These are phyloP conservation scores for Lapara coniferarum DNA, from an alignment of 2,888 invertebrate species.

Conservation along the genomic window DNA sequence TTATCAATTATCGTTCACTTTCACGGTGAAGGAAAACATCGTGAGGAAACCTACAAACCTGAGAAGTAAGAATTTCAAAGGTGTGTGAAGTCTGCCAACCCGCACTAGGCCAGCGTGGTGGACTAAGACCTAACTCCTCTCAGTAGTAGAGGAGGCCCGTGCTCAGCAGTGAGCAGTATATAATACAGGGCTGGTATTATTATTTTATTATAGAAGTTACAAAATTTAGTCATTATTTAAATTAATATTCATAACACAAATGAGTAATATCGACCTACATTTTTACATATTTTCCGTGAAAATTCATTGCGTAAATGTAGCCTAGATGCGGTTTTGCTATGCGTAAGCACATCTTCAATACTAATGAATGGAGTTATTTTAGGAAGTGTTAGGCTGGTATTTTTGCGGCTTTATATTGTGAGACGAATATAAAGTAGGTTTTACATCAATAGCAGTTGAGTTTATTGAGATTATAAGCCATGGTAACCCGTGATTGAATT, in stretches of 20 bases:
- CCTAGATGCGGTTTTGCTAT: slow-evolving; percentile 33
- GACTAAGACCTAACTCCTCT: no score
- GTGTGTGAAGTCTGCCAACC: no score
- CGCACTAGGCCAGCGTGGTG: no score
- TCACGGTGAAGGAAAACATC: no score
- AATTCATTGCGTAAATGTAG: slow-evolving; percentile 43
- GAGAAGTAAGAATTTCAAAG: no score
- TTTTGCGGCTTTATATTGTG: slow-evolving; percentile 7
- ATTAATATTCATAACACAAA: slow-evolving; percentile 10
- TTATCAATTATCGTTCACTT: no score
- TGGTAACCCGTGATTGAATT: no score
- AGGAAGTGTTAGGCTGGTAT: slow-evolving; percentile 5
- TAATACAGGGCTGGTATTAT: no score
- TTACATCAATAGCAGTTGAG: neutral
- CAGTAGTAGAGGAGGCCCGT: no score
- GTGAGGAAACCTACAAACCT: no score
- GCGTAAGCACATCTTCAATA: slow-evolving; percentile 39
- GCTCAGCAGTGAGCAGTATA: no score
- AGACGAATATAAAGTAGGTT: neutral
- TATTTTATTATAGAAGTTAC: no score
- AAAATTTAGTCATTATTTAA: neutral
- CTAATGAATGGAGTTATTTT: slow-evolving; percentile 33
- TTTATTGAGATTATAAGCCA: neutral
- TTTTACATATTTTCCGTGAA: slow-evolving; percentile 39
- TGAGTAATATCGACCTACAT: slow-evolving; percentile 41